Percentiles rank a stretch among this genome's conserved stretches.
These are phyloP conservation scores for Molothrus ater DNA, from an alignment of 2,797 vertebrate genomes.

Conservation along the genomic window DNA sequence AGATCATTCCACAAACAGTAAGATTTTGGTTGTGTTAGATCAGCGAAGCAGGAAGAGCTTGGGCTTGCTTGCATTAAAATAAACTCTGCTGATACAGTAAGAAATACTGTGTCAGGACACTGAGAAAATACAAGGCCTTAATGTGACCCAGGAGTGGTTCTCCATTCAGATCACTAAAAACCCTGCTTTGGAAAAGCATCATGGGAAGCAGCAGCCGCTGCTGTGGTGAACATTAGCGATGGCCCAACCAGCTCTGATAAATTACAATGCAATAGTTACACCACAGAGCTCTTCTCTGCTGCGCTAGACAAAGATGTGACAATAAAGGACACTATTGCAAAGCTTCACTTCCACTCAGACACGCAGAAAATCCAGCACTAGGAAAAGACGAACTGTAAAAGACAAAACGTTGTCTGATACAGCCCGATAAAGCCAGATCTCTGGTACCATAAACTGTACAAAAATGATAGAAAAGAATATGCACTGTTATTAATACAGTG, in stretches of 20 bases:
- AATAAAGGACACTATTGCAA: conserved; percentile 51
- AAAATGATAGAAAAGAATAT: conserved; percentile 80
- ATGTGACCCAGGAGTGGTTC: conserved; percentile 7
- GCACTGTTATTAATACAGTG: conserved; percentile 83
- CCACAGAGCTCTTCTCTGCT: conserved; percentile 54
- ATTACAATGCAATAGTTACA: conserved; percentile 50
- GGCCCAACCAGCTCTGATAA: conserved; percentile 51
- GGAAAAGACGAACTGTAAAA: conserved; percentile 60
- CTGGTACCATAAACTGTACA: conserved; percentile 80
- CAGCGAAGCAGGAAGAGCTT: conserved; percentile 46
- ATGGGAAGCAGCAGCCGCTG: conserved; percentile 17
- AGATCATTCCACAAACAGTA: conserved; percentile 26
- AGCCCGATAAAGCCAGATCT: conserved; percentile 66
- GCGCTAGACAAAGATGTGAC: conserved; percentile 56
- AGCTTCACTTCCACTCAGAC: conserved; percentile 60
- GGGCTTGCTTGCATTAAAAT: conserved; percentile 24
- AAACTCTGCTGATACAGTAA: conserved; percentile 30
- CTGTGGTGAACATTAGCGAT: neutral
- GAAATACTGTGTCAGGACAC: conserved; percentile 14
- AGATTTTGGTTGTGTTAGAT: conserved; percentile 45
- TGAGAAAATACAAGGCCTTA: conserved; percentile 20
- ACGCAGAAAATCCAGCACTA: conserved; percentile 58
- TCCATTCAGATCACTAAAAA: conserved; percentile 6
- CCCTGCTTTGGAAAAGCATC: conserved; percentile 34
- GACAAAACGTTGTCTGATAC: conserved; percentile 51